Evolutionary conservation across 2,888 invertebrate species (phyloP).

Genomic region (Resseliella maxima): DNA sequence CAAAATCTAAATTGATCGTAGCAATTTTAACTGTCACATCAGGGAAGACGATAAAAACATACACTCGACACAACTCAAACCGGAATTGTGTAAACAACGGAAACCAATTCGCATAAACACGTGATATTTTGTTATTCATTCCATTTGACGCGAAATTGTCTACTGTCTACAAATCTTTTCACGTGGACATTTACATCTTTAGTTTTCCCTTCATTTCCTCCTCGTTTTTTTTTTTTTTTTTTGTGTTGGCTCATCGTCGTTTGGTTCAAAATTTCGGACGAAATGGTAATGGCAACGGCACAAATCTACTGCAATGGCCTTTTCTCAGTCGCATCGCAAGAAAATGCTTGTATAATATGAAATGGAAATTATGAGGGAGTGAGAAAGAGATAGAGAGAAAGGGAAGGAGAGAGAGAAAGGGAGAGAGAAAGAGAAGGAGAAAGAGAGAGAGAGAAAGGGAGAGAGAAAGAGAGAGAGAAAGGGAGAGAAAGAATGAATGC

Average conservation of each 20-base stretch:
- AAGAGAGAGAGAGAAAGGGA: too few relatives aligned
- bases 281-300: neutral
- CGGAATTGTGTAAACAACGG: conserved; percentile 17
- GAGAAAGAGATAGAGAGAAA: too few relatives aligned
- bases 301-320: neutral
- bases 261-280: neutral
- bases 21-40: conserved; percentile 23
- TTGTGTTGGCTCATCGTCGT: neutral
- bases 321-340: neutral
- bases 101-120: conserved; percentile 38
- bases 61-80: neutral
- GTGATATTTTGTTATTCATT: conserved; percentile 38
- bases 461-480: too few relatives aligned
- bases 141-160: conserved; percentile 34
- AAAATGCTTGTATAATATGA: conserved; percentile 3
- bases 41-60: conserved; percentile 23
- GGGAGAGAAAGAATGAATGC: too few relatives aligned
- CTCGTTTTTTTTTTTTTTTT: too few relatives aligned
- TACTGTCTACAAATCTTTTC: conserved; percentile 14
- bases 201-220: neutral
- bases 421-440: too few relatives aligned
- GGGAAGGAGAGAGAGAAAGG: too few relatives aligned
- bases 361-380: neutral
- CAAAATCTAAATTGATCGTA: neutral
- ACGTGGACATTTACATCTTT: conserved; percentile 27